These are phyloP conservation scores for Spinus olivaceus DNA, from an alignment of 2,797 vertebrate genomes.

Conservation along the genomic window DNA sequence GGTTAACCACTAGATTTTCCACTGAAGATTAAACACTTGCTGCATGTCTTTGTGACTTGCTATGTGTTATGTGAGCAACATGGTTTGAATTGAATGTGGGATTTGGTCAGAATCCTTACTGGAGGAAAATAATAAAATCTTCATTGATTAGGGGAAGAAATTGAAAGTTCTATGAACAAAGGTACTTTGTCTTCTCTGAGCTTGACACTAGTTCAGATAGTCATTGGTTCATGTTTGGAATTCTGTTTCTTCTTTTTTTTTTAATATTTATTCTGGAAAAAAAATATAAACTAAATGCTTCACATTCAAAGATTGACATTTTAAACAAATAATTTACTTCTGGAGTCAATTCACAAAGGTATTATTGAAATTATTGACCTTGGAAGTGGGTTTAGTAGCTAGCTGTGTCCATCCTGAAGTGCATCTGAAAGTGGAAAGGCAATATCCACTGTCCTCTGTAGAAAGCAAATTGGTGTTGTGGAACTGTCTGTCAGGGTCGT, in stretches of 20 bases:
- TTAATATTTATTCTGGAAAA: not conserved
- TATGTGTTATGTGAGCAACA: not conserved
- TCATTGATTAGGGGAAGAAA: not conserved
- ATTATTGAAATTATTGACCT: not conserved
- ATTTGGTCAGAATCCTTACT: not conserved
- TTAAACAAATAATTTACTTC: not conserved
- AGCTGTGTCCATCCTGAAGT: not conserved
- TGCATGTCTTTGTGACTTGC: constrained; percentile 11
- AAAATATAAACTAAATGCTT: not conserved
- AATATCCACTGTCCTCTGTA: not conserved
- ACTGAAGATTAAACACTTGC: constrained; percentile 30
- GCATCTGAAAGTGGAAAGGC: not conserved
- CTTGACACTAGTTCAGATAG: not conserved
- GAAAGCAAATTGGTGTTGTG: not conserved
- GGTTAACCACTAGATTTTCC: constrained; percentile 56
- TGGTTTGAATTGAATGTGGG: not conserved
- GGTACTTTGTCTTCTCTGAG: not conserved
- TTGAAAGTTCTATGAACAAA: not conserved
- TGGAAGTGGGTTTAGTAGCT: not conserved
- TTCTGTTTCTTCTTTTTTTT: not conserved
- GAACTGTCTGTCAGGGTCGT: not conserved
- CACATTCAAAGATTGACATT: not conserved
- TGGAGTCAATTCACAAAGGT: not conserved
- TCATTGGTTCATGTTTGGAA: not conserved
- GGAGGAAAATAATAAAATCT: not conserved